These are phyloP conservation scores for Clanis bilineata DNA, from an alignment of 2,888 invertebrate genomes.

Conservation along the genomic window DNA sequence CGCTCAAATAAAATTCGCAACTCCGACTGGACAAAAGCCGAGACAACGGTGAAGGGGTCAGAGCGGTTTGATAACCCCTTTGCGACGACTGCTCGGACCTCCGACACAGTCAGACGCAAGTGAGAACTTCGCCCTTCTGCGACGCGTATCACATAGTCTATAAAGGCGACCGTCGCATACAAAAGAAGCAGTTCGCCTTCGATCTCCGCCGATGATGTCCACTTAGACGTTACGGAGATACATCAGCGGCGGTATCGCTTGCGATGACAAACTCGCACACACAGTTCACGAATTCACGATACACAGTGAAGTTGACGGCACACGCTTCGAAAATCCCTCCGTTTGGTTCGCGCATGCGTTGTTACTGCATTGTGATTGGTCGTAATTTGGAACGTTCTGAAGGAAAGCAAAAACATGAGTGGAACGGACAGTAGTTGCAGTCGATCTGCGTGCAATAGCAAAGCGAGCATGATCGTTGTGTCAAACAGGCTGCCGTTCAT, in stretches of 20 bases:
- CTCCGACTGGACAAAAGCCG: conserved; percentile 40
- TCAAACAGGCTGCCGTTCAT: conserved; percentile 95
- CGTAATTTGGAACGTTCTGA: conserved; percentile 54
- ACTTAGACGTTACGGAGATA: conserved; percentile 46
- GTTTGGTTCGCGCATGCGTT: conserved; percentile 66
- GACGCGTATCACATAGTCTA: conserved; percentile 65
- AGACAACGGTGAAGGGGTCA: conserved; percentile 58
- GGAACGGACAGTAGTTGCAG: conserved; percentile 52
- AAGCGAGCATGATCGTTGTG: conserved; percentile 93
- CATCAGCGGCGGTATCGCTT: conserved; percentile 44
- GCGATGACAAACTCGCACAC: conserved; percentile 48
- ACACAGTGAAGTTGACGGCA: conserved; percentile 42
- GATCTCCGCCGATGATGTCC: conserved; percentile 72
- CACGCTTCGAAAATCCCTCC: conserved; percentile 60
- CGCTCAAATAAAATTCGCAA: conserved; percentile 44
- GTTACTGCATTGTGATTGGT: conserved; percentile 65
- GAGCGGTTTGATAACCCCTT: conserved; percentile 64
- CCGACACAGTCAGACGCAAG: conserved; percentile 55
- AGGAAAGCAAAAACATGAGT: conserved; percentile 64
- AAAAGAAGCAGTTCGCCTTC: conserved; percentile 71
- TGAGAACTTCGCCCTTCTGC: conserved; percentile 67
- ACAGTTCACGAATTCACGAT: conserved; percentile 19
- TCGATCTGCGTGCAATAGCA: conserved; percentile 77
- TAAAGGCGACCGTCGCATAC: conserved; percentile 68
- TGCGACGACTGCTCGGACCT: conserved; percentile 51